Conservation (phyloP, 2,113 vertebrate species). For the Gracilinanus agilis region DNA sequence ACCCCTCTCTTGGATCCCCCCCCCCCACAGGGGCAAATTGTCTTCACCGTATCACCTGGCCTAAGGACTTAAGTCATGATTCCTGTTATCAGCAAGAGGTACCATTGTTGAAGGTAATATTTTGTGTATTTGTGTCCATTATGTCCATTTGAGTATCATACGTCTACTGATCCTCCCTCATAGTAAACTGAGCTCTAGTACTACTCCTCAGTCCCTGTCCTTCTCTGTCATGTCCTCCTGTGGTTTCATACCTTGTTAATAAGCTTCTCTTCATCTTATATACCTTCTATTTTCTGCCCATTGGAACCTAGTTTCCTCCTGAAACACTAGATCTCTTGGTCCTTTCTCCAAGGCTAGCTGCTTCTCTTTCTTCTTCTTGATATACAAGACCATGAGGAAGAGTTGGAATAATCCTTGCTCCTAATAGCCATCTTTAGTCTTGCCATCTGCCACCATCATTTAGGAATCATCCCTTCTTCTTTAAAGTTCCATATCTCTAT, state of each 20-base stretch:
- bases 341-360: background rate
- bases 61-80: background rate
- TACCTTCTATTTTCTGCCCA: background rate
- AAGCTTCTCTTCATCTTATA: background rate
- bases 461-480: background rate
- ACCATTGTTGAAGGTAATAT: background rate
- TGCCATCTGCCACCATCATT: background rate
- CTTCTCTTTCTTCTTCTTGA: background rate
- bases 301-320: background rate
- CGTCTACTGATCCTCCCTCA: background rate
- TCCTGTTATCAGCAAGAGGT: background rate
- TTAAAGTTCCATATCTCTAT: background rate
- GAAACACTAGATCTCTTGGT: background rate
- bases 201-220: background rate
- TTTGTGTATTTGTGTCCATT: too few species aligned
- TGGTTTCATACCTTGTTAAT: background rate
- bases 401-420: background rate
- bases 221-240: background rate
- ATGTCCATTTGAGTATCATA: background rate
- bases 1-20: background rate
- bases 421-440: background rate
- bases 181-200: background rate
- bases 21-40: background rate
- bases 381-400: background rate
- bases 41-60: background rate